Conservation (phyloP, 2,888 invertebrate species). For the Harmothoe impar region DNA sequence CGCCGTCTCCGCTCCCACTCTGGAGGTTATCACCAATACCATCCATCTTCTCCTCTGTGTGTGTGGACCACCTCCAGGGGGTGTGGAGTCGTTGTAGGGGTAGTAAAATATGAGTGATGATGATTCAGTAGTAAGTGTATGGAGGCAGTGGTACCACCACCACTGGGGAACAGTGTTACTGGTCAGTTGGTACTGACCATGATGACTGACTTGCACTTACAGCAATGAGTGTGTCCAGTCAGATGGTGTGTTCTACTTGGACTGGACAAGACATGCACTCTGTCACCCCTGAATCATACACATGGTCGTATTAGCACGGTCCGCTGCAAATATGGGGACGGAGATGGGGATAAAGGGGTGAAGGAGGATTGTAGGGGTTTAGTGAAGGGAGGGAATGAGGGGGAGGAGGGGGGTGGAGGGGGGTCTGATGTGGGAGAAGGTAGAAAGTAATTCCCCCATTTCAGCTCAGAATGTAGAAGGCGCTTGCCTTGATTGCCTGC, state of each 20-base stretch:
- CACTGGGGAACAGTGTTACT: no score
- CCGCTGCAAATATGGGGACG: neutral
- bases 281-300: neutral
- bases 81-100: neutral
- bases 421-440: neutral
- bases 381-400: neutral
- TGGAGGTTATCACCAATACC: neutral
- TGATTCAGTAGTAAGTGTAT: no score
- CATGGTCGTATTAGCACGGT: neutral
- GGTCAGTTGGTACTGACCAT: no score
- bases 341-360: slow-evolving; percentile 1
- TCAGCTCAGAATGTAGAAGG: neutral
- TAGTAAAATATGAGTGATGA: no score
- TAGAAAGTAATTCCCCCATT: neutral
- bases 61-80: neutral
- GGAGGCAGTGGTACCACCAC: no score
- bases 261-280: no score
- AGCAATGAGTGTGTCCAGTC: no score
- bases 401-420: neutral
- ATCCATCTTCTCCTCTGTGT: neutral
- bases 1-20: neutral
- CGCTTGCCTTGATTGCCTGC: slow-evolving; percentile 22
- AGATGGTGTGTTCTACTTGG: no score
- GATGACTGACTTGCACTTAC: no score
- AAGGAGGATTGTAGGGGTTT: neutral